phyloP scores from a whole-genome alignment of 2,113 vertebrate genomes.

The Mesitornis unicolor region DNA sequence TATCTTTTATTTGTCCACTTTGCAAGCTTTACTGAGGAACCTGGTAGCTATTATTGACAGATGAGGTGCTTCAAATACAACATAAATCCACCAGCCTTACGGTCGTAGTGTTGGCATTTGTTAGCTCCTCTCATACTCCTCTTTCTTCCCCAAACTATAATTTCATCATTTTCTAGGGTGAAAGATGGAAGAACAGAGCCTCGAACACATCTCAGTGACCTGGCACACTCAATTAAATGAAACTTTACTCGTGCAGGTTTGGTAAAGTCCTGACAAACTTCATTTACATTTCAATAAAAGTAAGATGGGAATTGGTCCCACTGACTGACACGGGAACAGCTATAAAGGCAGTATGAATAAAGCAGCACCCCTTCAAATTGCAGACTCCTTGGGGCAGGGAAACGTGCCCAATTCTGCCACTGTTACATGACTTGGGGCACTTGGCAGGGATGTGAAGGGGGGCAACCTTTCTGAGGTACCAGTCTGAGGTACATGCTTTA shows the following conservation, averaged over 20 bases:
- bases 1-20: neutral
- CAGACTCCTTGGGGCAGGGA: neutral
- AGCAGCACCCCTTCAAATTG: neutral
- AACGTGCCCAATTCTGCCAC: neutral
- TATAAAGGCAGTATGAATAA: neutral
- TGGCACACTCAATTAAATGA: neutral
- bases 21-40: neutral
- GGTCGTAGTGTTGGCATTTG: neutral
- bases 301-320: neutral
- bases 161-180: neutral
- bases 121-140: neutral
- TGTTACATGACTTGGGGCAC: neutral
- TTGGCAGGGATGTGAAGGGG: neutral
- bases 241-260: neutral
- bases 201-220: neutral
- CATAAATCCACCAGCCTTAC: neutral
- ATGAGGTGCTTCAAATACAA: neutral
- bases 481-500: neutral
- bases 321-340: neutral
- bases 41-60: neutral
- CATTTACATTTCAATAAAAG: neutral
- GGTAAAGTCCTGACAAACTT: neutral
- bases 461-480: neutral
- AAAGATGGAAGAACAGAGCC: neutral
- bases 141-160: neutral